Evolutionary conservation across 2,888 invertebrate genomes (phyloP).

Genomic region (Lordiphosa fenestrarum): DNA sequence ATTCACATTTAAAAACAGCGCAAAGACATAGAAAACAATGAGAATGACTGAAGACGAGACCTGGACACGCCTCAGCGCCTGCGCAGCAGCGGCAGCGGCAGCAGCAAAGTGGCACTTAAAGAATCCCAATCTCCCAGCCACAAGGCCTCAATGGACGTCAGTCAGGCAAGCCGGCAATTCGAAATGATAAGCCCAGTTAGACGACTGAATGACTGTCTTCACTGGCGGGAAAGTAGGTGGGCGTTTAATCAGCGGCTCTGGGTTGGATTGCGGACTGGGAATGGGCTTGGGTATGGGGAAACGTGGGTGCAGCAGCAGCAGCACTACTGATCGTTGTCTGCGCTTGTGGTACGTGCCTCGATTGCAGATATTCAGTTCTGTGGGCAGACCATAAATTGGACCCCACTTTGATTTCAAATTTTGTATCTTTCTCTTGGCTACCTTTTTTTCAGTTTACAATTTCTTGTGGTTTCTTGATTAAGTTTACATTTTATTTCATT

Average conservation of each 20-base stretch:
- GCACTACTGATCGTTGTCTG: conserved; percentile 11
- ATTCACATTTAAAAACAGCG: conserved; percentile 1
- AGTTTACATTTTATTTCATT: conserved; percentile 19
- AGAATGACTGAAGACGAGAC: conserved; percentile 32
- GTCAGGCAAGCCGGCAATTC: conserved; percentile 42
- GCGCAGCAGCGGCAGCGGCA: conserved; percentile 27
- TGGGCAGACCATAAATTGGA: conserved; percentile 45
- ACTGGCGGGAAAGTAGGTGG: conserved; percentile 54
- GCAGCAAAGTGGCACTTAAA: conserved; percentile 47
- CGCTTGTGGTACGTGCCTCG: conserved; percentile 41
- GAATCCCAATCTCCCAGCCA: conserved; percentile 23
- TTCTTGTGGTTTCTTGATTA: conserved; percentile 48
- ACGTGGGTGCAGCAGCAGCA: conserved; percentile 45
- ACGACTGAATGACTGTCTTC: conserved; percentile 21
- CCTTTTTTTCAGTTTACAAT: conserved; percentile 31
- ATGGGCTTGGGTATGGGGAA: conserved; percentile 3
- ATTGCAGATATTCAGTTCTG: conserved; percentile 35
- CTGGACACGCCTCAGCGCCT: conserved; percentile 58
- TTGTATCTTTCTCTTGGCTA: conserved; percentile 29
- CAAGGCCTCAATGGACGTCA: conserved; percentile 44
- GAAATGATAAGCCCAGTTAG: conserved; percentile 56
- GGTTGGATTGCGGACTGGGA: conserved; percentile 7
- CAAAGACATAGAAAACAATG: conserved; percentile 36
- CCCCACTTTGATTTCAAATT: conserved; percentile 50
- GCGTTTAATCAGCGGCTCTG: conserved; percentile 49